phyloP scores from a whole-genome alignment of 2,797 vertebrate species.

The Falco concolor region DNA sequence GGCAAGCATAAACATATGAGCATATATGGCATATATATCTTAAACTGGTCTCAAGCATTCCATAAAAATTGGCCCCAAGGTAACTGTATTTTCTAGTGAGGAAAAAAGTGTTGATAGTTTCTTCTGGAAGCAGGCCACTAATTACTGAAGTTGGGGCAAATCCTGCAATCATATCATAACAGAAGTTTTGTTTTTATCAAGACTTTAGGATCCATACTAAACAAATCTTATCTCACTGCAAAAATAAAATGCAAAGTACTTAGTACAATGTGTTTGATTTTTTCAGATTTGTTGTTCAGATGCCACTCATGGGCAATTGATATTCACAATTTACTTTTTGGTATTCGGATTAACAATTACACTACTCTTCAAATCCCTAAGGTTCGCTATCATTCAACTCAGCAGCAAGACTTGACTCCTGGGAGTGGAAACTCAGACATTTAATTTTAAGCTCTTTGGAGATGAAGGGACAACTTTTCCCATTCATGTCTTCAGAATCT shows the following conservation, averaged over 20 bases:
- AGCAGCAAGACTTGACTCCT: neutral
- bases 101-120: neutral
- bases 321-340: neutral
- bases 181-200: neutral
- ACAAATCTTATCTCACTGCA: neutral
- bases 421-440: neutral
- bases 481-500: neutral
- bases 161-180: neutral
- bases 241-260: constrained; percentile 3
- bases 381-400: neutral
- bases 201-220: neutral
- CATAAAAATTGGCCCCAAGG: neutral
- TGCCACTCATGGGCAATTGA: neutral
- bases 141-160: neutral
- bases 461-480: neutral
- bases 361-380: neutral
- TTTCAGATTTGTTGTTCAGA: neutral
- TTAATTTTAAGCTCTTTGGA: neutral
- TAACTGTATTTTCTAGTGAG: neutral
- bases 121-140: neutral
- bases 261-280: neutral
- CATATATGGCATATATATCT: neutral
- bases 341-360: neutral
- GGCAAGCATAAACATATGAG: neutral
- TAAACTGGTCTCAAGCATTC: neutral